phyloP scores from a whole-genome alignment of 2,888 invertebrate species.

The Caenorhabditis angaria region DNA sequence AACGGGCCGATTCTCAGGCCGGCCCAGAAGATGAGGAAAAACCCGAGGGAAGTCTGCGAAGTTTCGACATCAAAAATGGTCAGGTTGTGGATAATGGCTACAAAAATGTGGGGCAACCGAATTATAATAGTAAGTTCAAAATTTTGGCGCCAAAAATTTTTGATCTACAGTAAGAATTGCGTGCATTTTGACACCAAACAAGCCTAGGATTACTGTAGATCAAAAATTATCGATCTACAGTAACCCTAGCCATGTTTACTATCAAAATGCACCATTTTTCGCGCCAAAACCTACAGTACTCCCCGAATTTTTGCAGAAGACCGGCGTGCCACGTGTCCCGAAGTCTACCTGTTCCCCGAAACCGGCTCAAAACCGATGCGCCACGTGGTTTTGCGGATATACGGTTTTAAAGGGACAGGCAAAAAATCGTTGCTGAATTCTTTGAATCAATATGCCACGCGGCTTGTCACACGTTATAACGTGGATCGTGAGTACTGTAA shows the following conservation, averaged over 20 bases:
- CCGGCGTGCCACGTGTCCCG: constrained; percentile 69
- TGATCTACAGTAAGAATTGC: too few species aligned
- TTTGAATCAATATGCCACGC: constrained; percentile 57
- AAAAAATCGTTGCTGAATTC: constrained; percentile 62
- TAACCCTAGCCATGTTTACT: too few species aligned
- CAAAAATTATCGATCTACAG: neutral
- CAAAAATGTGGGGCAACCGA: constrained; percentile 10
- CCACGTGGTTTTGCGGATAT: constrained; percentile 52
- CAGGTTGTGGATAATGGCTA: constrained; percentile 47
- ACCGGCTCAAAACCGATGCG: constrained; percentile 27
- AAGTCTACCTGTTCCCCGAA: constrained; percentile 65
- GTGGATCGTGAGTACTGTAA: constrained; percentile 13
- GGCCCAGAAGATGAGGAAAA: constrained; percentile 12
- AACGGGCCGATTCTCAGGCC: too few species aligned
- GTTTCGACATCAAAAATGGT: constrained; percentile 44
- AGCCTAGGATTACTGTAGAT: too few species aligned
- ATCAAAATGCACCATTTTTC: too few species aligned
- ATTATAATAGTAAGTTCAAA: neutral
- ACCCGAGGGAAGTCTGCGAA: constrained; percentile 41
- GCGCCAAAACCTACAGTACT: neutral
- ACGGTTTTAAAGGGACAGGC: constrained; percentile 60
- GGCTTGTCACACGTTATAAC: constrained; percentile 21
- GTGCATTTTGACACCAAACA: too few species aligned
- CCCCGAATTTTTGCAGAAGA: constrained; percentile 24
- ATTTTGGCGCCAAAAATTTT: too few species aligned